phyloP scores from a whole-genome alignment of 2,888 invertebrate genomes.

The Zele albiditarsus region DNA sequence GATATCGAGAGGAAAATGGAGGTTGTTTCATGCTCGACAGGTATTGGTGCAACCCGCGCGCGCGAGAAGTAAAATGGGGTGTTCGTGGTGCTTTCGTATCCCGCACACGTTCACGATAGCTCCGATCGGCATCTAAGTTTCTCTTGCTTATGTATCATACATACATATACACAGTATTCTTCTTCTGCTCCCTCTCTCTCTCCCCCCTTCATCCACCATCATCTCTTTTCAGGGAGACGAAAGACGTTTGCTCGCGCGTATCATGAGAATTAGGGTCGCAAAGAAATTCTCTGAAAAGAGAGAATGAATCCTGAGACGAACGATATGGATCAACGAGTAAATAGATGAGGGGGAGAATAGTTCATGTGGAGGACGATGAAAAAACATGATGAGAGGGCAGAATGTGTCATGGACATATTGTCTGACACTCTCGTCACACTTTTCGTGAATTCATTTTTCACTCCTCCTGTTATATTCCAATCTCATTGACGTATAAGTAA shows the following conservation, averaged over 20 bases:
- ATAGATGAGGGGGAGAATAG: background rate
- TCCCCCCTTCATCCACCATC: conserved; percentile 27
- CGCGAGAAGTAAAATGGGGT: conserved; percentile 34
- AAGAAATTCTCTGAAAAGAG: conserved; percentile 29
- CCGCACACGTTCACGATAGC: conserved; percentile 46
- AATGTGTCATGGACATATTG: conserved; percentile 24
- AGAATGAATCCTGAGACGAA: conserved; percentile 29
- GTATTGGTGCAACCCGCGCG: conserved; percentile 37
- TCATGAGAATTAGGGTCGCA: conserved; percentile 46
- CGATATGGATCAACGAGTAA: conserved; percentile 33
- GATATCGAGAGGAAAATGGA: conserved; percentile 37
- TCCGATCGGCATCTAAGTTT: conserved; percentile 48
- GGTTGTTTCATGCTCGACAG: conserved; percentile 36
- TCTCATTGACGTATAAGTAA: no score
- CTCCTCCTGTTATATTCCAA: no score
- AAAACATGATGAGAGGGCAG: conserved; percentile 46
- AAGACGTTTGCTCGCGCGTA: conserved; percentile 42
- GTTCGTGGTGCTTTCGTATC: conserved; percentile 42
- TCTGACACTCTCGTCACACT: conserved; percentile 15
- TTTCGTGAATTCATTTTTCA: background rate
- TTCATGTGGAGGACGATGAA: conserved; percentile 29
- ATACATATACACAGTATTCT: background rate
- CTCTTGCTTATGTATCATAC: conserved; percentile 19
- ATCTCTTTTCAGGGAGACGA: conserved; percentile 38
- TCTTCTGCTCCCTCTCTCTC: background rate